Evolutionary conservation across 2,113 vertebrate genomes (phyloP), one percentile per base, ranked within the genome.

Genomic region (Pimephales promelas): DNA sequence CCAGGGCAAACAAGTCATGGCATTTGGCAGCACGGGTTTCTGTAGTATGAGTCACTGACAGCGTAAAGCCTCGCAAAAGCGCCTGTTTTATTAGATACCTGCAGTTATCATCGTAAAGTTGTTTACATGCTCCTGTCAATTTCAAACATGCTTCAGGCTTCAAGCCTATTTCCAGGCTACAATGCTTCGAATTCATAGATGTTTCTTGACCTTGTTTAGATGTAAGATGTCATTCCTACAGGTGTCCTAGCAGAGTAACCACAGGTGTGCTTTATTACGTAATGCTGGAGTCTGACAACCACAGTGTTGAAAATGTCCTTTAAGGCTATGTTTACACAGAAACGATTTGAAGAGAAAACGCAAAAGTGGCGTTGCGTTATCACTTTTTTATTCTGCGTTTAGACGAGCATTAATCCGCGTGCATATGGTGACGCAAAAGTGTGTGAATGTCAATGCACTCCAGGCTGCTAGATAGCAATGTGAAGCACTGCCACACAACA

Each of bases 21-120:
- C 81, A 68, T 86, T 59, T 83, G 66, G 28, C 45, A 36, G 40
- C 47, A 71, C 36, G 22, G 16, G 11, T 79, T 47, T 52, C 54
- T 79, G 40, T 49, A 61, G 80, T 47, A 54, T 87, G 86, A 91
- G 40, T 90, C 89, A 89, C 83, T 31, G 49, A 36, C 6, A 47
- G 49, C 6, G 45, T 84, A 83, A 75, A 73, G 79, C 45, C 61
- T 77, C 11, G 20, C 47, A 81, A 72, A 26, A 54, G 82, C 36
- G 66, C 80, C 75, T 80, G 59, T 59, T 72, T 62, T 85, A 82
- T 89, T 85, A 74, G 87, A 89, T 85, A 85, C 81, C 82, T 84
- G 57, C 73, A 78, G 62, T 78, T 52, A 73, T 4, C 18, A 83
- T 43, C 71, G 87, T 90, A 85, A 89, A 91, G 83, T 80, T 86